Conservation (phyloP, 2,797 vertebrate genomes). For the Cephalopachus bancanus region DNA sequence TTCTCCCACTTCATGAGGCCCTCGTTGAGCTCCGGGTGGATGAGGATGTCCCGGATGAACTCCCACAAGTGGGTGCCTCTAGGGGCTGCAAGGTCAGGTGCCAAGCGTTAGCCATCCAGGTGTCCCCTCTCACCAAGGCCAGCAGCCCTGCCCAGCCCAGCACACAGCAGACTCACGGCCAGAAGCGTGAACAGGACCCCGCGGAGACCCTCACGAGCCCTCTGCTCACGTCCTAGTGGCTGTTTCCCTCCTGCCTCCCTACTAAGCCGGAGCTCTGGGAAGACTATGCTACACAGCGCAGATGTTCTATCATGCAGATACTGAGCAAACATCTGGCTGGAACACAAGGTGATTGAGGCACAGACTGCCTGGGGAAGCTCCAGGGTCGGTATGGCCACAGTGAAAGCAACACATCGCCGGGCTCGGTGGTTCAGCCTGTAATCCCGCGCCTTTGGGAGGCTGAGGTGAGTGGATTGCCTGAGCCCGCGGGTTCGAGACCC, state of each 20-base stretch:
- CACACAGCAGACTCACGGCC: rapidly evolving
- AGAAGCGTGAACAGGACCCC: too few species aligned
- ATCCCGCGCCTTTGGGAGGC: too few species aligned
- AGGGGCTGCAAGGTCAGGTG: conserved; percentile 89
- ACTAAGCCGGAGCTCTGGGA: rapidly evolving
- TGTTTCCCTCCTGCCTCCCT: not conserved
- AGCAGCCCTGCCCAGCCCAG: rapidly evolving
- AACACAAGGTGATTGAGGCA: not conserved
- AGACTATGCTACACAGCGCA: not conserved
- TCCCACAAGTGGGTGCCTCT: conserved; percentile 98
- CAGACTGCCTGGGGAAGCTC: not conserved
- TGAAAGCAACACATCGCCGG: not conserved
- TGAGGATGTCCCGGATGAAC: conserved; percentile 97
- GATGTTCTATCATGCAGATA: not conserved
- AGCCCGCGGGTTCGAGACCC: too few species aligned
- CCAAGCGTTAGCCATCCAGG: not conserved
- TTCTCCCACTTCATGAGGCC: conserved; percentile 99
- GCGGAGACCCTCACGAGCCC: not conserved
- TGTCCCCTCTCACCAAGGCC: rapidly evolving
- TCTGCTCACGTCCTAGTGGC: not conserved
- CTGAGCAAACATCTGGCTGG: not conserved
- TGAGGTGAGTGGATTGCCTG: too few species aligned
- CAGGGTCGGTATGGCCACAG: rapidly evolving
- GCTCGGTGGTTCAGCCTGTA: too few species aligned
- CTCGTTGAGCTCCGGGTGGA: conserved; percentile 95